Evolutionary conservation across 2,888 invertebrate species (phyloP), one percentile per base, ranked within the genome.

Genomic region (Lasioglossum pauxillum): DNA sequence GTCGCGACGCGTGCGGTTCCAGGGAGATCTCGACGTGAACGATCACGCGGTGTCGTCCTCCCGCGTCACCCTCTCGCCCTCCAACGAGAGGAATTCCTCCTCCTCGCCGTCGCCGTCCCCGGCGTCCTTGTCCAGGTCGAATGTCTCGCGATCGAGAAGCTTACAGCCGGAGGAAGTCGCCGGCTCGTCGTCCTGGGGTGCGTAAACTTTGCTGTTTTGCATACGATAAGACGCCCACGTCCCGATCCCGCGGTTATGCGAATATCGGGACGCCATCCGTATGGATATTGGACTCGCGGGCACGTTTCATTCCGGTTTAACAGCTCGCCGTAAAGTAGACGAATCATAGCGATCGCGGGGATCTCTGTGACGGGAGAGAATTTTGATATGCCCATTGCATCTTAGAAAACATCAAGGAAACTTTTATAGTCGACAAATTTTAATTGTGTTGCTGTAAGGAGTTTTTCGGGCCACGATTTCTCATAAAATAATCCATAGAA

Each of bases 111-210:
- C 93, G 23, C 87, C 92, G 19, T 90, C 91, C 19, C 93, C 93
- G 16, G 90, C 93, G 5, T 90, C 92, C 57, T 95, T 96, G n/a
- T 96, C 96, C 78, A 95, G 96, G 31, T 95, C 96, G 7, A 96
- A 96, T 41, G 96, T 96, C 5, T 96, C 96, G 1, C 92, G 94
- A 69, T 94, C 93, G 75, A 96, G 96, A 10, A 96, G 96, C 90
- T 95, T 96, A 8, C 95, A 96, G 91, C 96, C 92, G n/a, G 96
- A 96, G 35, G 96, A 96, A 84, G 96, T 96, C 38, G 94, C 95
- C 76, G 93, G 95, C 77, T 94, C 95, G 60, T 93, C 94, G 7
- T 92, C 93, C 38, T 94, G 93, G 95, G 93, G 95, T 95, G 86
- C 35, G 87, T 86, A 73, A 64, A 49, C 35, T 79, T 44, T 23